phyloP scores from a whole-genome alignment of 2,797 vertebrate species.

The Bovichtus variegatus region DNA sequence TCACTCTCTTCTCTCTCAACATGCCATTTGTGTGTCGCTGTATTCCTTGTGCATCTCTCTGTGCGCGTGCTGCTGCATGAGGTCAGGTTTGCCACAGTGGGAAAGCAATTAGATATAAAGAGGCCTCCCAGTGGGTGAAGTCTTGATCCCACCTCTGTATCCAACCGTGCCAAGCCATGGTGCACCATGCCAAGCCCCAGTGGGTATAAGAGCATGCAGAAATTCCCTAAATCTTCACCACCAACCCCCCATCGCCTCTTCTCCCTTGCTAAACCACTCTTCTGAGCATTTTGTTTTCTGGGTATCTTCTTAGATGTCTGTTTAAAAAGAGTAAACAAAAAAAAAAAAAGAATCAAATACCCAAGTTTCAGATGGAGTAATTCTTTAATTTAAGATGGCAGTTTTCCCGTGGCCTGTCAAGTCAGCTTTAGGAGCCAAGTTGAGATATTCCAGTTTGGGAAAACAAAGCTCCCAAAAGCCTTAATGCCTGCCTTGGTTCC shows the following conservation, averaged over 20 bases:
- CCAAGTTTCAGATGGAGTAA: constrained; percentile 58
- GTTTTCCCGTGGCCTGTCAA: constrained; percentile 68
- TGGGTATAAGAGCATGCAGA: constrained; percentile 48
- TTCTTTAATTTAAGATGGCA: constrained; percentile 75
- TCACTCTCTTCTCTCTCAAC: constrained; percentile 3
- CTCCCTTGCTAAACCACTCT: constrained; percentile 24
- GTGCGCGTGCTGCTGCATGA: constrained; percentile 25
- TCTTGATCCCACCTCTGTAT: constrained; percentile 56
- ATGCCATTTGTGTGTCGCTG: neutral
- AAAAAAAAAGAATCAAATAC: constrained; percentile 2
- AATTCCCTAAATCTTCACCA: constrained; percentile 59
- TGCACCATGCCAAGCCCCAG: constrained; percentile 52
- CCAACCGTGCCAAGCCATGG: constrained; percentile 50
- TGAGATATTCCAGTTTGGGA: constrained; percentile 75
- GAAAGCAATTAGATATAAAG: constrained; percentile 70
- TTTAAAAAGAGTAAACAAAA: constrained; percentile 45
- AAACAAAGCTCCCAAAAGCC: constrained; percentile 75
- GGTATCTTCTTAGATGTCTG: constrained; percentile 38
- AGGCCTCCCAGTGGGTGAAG: constrained; percentile 63
- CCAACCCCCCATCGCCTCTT: constrained; percentile 36
- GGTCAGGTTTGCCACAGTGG: constrained; percentile 65
- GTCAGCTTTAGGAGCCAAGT: constrained; percentile 63
- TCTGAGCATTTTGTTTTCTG: constrained; percentile 59
- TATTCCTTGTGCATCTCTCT: constrained; percentile 16
- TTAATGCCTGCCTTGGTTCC: constrained; percentile 74